Evolutionary conservation across 2,797 vertebrate genomes (phyloP).

Genomic region (Fratercula arctica): DNA sequence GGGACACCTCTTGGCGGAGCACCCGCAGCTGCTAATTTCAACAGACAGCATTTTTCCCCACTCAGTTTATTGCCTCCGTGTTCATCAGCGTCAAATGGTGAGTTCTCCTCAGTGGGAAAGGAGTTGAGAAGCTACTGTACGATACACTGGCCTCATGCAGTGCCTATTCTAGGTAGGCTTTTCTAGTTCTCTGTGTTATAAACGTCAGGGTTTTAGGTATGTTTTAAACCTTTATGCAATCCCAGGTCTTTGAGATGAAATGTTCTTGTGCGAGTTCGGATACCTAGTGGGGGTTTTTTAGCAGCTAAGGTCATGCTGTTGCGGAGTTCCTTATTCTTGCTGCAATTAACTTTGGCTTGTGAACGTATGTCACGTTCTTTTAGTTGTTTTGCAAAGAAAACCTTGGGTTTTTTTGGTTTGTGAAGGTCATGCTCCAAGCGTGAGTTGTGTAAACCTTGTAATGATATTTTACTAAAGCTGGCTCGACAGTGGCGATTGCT

Average conservation of each 20-base stretch:
- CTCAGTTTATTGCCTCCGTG: slow-evolving; percentile 83
- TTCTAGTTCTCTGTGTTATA: background rate
- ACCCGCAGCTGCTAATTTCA: slow-evolving; percentile 82
- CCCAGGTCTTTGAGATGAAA: background rate
- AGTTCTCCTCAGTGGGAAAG: slow-evolving; percentile 27
- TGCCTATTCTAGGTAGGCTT: background rate
- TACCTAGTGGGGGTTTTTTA: background rate
- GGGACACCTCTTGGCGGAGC: slow-evolving; percentile 78
- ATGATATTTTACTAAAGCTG: background rate
- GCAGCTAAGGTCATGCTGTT: background rate
- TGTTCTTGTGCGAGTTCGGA: background rate
- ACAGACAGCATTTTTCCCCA: slow-evolving; percentile 85
- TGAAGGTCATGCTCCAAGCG: background rate
- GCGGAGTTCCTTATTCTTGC: background rate
- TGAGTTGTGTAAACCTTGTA: background rate
- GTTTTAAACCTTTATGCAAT: too few relatives aligned
- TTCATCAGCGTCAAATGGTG: slow-evolving; percentile 84
- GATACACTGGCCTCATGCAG: accelerated
- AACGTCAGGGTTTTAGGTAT: background rate
- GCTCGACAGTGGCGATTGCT: too few relatives aligned
- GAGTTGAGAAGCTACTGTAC: background rate
- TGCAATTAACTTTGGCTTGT: too few relatives aligned
- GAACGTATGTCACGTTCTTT: accelerated
- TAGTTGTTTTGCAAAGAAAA: background rate
- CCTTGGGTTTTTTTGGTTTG: background rate